These are phyloP conservation scores for Leptogaster cylindrica DNA, from an alignment of 2,888 invertebrate species.

Conservation along the genomic window DNA sequence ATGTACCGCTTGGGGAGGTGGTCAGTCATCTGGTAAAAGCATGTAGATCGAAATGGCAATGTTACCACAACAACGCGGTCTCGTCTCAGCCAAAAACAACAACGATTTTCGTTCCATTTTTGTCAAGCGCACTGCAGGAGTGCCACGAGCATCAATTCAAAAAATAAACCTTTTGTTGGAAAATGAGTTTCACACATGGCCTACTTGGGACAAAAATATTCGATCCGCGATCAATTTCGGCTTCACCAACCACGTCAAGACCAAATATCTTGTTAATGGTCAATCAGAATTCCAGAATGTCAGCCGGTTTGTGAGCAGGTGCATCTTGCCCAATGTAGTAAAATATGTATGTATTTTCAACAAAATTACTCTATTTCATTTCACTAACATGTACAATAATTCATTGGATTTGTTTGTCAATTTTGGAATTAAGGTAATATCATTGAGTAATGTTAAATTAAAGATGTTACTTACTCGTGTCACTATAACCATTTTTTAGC, in stretches of 20 bases:
- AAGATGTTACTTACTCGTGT: constrained; percentile 76
- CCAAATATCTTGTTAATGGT: background rate
- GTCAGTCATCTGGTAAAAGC: constrained; percentile 23
- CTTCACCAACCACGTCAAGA: constrained; percentile 2
- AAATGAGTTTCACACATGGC: constrained; percentile 26
- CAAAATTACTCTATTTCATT: no score
- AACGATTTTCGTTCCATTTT: no score
- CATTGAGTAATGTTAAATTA: no score
- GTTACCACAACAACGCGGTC: no score
- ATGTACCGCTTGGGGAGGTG: background rate
- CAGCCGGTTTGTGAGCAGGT: constrained; percentile 5
- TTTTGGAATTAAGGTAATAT: no score
- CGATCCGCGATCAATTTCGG: constrained; percentile 21
- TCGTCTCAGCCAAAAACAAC: no score
- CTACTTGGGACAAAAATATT: constrained; percentile 26
- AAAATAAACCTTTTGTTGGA: no score
- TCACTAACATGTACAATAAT: no score
- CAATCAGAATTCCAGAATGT: background rate
- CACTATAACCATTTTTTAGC: constrained; percentile 77
- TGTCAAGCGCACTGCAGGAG: no score
- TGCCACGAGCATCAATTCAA: no score
- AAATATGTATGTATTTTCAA: no score
- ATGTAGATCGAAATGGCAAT: background rate
- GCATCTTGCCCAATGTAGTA: background rate
- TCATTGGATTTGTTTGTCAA: no score